Evolutionary conservation across 2,113 vertebrate genomes (phyloP).

Genomic region (Irena cyanogastra): DNA sequence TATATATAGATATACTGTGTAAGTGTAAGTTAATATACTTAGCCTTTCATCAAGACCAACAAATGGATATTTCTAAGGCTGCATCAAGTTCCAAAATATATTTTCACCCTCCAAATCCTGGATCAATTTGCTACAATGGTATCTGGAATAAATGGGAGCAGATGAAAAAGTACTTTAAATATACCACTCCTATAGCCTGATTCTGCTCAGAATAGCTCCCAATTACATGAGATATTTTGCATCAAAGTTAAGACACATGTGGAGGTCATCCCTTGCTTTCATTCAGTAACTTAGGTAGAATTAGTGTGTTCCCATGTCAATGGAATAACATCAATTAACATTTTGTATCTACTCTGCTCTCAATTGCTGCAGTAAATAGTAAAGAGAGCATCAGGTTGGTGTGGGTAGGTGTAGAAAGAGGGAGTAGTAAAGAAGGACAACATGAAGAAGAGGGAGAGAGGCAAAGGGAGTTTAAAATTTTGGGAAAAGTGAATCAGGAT

Average conservation of each 20-base stretch:
- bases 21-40: background rate
- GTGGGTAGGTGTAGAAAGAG: background rate
- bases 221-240: background rate
- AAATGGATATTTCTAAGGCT: background rate
- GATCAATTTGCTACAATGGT: background rate
- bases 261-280: background rate
- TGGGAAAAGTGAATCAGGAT: background rate
- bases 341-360: background rate
- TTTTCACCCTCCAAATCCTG: background rate
- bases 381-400: background rate
- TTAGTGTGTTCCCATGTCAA: background rate
- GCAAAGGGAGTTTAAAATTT: background rate
- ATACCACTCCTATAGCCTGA: background rate
- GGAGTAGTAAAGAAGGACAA: background rate
- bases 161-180: background rate
- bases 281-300: background rate
- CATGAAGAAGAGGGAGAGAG: background rate
- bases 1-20: background rate
- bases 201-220: background rate
- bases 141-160: background rate
- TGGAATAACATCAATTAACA: background rate
- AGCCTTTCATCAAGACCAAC: background rate
- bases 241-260: background rate
- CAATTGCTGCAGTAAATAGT: background rate
- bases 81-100: background rate